These are phyloP conservation scores for Acanthosepion pharaonis DNA, from an alignment of 2,888 invertebrate genomes.

Conservation along the genomic window DNA sequence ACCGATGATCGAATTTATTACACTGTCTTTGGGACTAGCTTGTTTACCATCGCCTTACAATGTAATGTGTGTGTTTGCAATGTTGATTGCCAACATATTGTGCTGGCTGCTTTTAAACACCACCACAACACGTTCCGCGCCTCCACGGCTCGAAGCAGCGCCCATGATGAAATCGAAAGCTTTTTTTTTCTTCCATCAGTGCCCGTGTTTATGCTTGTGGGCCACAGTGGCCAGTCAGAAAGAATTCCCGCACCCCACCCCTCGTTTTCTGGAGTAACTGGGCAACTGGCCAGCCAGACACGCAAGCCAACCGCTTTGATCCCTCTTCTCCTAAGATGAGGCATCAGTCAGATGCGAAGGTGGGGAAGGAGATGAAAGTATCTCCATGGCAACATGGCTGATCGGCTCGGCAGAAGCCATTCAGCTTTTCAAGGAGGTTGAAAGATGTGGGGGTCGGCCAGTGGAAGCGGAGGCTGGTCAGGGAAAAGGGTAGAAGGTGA, in stretches of 20 bases:
- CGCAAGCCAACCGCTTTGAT: background rate
- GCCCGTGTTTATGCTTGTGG: background rate
- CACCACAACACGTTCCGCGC: too few relatives aligned
- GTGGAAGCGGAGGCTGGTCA: background rate
- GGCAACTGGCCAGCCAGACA: conserved; percentile 33
- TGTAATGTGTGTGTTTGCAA: background rate
- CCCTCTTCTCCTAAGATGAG: background rate
- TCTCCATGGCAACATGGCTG: background rate
- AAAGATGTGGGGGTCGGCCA: background rate
- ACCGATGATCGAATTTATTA: too few relatives aligned
- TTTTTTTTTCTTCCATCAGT: background rate
- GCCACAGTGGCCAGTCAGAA: background rate
- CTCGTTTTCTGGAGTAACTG: background rate
- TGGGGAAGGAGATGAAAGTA: background rate
- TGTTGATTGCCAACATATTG: background rate
- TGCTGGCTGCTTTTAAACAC: background rate
- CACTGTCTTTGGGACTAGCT: too few relatives aligned
- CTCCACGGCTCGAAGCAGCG: background rate
- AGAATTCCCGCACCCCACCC: background rate
- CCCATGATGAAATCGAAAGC: background rate
- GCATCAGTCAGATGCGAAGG: background rate
- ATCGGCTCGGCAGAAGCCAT: background rate
- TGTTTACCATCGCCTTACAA: too few relatives aligned
- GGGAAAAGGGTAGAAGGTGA: too few relatives aligned
- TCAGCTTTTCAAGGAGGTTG: background rate